Conservation (phyloP, 2,113 vertebrate genomes). For the Ivindomyrus marchei region DNA sequence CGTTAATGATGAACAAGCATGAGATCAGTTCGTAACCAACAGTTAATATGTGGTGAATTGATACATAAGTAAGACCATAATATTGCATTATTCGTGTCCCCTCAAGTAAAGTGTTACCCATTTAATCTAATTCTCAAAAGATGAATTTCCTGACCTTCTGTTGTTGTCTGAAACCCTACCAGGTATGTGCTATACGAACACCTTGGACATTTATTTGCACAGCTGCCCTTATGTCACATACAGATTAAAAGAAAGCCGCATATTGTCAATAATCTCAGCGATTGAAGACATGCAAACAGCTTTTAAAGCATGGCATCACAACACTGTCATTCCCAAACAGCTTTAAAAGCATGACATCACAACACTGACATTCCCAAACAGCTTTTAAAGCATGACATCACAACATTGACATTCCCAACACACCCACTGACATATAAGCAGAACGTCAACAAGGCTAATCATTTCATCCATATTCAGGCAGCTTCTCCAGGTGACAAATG, state of each 20-base stretch:
- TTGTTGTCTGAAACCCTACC: not conserved
- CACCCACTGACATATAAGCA: not conserved
- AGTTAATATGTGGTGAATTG: not conserved
- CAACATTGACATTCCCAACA: not conserved
- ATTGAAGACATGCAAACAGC: not conserved
- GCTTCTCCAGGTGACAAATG: not conserved
- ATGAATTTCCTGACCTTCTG: not conserved
- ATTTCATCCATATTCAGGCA: not conserved
- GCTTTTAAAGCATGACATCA: not conserved
- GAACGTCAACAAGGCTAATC: not conserved
- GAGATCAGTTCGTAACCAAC: not conserved
- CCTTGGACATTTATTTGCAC: not conserved
- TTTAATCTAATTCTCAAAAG: not conserved
- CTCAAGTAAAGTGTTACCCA: not conserved
- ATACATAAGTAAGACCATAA: not conserved
- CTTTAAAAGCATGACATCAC: too few species aligned
- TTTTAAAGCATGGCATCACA: not conserved
- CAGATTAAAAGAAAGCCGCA: not conserved
- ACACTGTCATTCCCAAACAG: not conserved
- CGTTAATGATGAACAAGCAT: not conserved
- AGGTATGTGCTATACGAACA: not conserved
- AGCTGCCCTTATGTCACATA: not conserved
- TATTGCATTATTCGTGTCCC: not conserved
- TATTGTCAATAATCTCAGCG: not conserved
- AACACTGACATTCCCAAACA: too few species aligned